phyloP scores from a whole-genome alignment of 2,797 vertebrate genomes.

The Mus caroli region DNA sequence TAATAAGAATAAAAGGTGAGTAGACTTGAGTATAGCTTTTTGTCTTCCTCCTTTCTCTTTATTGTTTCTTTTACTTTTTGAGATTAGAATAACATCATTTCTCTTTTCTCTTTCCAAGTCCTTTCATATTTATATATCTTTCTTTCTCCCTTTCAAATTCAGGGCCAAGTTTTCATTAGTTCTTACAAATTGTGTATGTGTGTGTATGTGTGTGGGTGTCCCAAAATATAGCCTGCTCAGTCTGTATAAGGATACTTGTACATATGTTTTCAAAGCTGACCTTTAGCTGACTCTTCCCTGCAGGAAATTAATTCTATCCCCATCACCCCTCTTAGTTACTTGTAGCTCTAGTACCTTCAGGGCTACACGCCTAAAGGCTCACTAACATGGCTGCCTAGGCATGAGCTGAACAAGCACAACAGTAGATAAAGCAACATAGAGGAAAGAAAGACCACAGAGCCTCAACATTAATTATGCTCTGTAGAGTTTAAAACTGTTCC shows the following conservation, averaged over 20 bases:
- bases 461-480: neutral
- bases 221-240: neutral
- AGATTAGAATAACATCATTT: neutral
- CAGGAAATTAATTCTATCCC: neutral
- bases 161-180: no score
- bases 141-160: neutral
- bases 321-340: no score
- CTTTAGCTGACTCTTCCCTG: neutral
- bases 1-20: neutral
- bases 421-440: neutral
- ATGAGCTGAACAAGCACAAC: no score
- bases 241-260: neutral
- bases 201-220: neutral
- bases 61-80: neutral
- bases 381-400: neutral
- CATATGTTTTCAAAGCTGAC: neutral
- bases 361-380: neutral
- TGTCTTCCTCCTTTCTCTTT: neutral
- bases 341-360: neutral
- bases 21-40: neutral
- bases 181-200: neutral
- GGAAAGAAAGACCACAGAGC: neutral
- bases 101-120: neutral
- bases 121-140: neutral
- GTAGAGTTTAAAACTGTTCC: neutral